Base-by-base conservation (phyloP, 2,113 vertebrate genomes). In the Lamprologus ornatipinnis region DNA sequence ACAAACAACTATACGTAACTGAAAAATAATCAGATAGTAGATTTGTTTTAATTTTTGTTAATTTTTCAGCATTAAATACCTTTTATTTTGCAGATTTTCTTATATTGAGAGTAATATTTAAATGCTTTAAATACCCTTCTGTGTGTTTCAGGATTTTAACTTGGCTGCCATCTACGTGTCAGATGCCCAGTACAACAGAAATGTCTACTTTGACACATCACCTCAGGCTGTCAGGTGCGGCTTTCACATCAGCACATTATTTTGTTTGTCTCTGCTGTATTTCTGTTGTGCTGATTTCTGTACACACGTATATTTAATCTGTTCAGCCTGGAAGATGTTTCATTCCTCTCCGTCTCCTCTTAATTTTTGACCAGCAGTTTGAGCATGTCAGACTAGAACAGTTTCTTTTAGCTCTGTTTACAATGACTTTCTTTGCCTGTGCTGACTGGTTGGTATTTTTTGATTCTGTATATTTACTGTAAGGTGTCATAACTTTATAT, bases 101-200 rank as follows among this genome's bases (percentile, higher is more conserved):
- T 70, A 26, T 45, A 15, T 70, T 45, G 12, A 70, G 63, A 23
- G 1, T 55, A 23, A 54, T 55, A 21, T 35, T 70, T 42, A n/a
- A 15, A 26, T 3, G 11, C 6, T 54, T 31, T 70, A 21, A 70
- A 10, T 55, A 4, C 4, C 9, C 13, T 4, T n/a, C 6, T n/a
- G 11, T 90, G n/a, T 89, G 21, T 89, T 91, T 33, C 92, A 98
- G 97, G 96, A 97, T 4, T 94, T 99, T 3, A 92, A 98, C 31
- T 93, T 99, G 93, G 98, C 98, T 1, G 96, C 97, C 0, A 96
- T 98, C 5, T 98, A 97, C 3, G 98, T 99, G 37, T 99, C 97
- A 0, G 98, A 99, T 37, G 98, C 98, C 8, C 98, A 99, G 85
- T 97, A 98, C 93, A 98, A 98, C 95, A 97, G 98, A 73, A 99